Percentiles rank a stretch among this genome's conserved stretches.
Conservation (phyloP, 2,888 invertebrate species). For the Callimorpha dominula region DNA sequence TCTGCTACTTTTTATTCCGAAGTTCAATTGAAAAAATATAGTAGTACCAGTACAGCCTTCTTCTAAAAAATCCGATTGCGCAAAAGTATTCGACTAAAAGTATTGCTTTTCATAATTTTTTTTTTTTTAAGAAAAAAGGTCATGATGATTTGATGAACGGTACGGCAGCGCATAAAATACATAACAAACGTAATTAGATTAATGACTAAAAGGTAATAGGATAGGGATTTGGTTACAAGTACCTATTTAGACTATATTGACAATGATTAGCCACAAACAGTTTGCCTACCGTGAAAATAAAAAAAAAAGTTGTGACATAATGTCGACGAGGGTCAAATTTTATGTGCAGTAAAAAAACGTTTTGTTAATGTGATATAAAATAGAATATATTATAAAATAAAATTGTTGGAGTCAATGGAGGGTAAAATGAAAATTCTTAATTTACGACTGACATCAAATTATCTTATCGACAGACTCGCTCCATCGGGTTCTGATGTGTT, state of each 20-base stretch:
- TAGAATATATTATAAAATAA: constrained; percentile 21
- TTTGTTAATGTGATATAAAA: constrained; percentile 38
- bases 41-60: too few relatives aligned
- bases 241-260: not conserved
- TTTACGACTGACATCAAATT: constrained; percentile 14
- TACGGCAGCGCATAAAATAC: too few relatives aligned
- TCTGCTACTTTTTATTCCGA: not conserved
- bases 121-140: too few relatives aligned
- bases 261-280: not conserved
- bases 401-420: not conserved
- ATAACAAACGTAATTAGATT: too few relatives aligned
- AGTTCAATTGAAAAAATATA: not conserved
- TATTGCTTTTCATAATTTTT: too few relatives aligned
- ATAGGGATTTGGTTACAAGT: not conserved
- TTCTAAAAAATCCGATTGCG: too few relatives aligned
- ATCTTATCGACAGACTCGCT: not conserved
- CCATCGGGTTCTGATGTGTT: constrained; percentile 8
- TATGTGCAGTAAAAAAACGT: constrained; percentile 33
- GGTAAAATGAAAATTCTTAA: constrained; percentile 12
- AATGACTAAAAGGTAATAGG: too few relatives aligned
- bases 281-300: constrained; percentile 4
- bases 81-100: too few relatives aligned
- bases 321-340: constrained; percentile 38
- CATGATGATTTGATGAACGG: too few relatives aligned
- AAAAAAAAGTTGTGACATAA: constrained; percentile 33